A percentile compares a stretch with the other conserved stretches of the same genome.
phyloP scores from a whole-genome alignment of 2,888 invertebrate genomes.

The Molorchus minor region DNA sequence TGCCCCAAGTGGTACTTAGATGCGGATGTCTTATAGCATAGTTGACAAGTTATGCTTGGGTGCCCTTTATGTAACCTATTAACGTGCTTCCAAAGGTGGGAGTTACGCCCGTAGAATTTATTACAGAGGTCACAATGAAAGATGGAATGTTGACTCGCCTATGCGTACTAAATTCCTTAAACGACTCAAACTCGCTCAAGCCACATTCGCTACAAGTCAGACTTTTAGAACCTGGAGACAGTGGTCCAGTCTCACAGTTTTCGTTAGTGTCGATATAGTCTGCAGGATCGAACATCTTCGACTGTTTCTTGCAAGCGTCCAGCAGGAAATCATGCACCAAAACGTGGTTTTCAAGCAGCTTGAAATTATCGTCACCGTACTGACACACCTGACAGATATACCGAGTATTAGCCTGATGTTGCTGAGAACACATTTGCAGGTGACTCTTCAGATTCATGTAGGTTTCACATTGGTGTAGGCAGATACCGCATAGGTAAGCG shows the following conservation, averaged over 20 bases:
- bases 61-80: slow-evolving; percentile 68
- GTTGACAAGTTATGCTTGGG: slow-evolving; percentile 68
- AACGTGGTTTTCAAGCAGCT: slow-evolving; percentile 65
- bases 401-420: slow-evolving; percentile 58
- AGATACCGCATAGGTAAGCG: slow-evolving; percentile 67
- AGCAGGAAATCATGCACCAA: slow-evolving; percentile 66
- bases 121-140: slow-evolving; percentile 71
- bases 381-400: slow-evolving; percentile 66
- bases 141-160: slow-evolving; percentile 65
- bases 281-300: slow-evolving; percentile 62
- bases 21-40: slow-evolving; percentile 69
- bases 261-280: slow-evolving; percentile 63
- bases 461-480: slow-evolving; percentile 65
- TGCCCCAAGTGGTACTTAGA: slow-evolving; percentile 68
- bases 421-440: slow-evolving; percentile 63
- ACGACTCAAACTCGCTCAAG: slow-evolving; percentile 58
- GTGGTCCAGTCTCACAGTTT: slow-evolving; percentile 21
- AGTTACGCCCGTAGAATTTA: slow-evolving; percentile 69
- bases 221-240: slow-evolving; percentile 40
- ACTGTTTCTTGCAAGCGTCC: slow-evolving; percentile 56
- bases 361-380: slow-evolving; percentile 67
- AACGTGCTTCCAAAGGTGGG: slow-evolving; percentile 71
- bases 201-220: slow-evolving; percentile 53
- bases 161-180: slow-evolving; percentile 66
- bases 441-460: slow-evolving; percentile 65